A percentile compares a stretch with the other conserved stretches of the same genome.
These are phyloP conservation scores for Pterobdella sp. DNA, from an alignment of 2,888 invertebrate species.

Conservation along the genomic window DNA sequence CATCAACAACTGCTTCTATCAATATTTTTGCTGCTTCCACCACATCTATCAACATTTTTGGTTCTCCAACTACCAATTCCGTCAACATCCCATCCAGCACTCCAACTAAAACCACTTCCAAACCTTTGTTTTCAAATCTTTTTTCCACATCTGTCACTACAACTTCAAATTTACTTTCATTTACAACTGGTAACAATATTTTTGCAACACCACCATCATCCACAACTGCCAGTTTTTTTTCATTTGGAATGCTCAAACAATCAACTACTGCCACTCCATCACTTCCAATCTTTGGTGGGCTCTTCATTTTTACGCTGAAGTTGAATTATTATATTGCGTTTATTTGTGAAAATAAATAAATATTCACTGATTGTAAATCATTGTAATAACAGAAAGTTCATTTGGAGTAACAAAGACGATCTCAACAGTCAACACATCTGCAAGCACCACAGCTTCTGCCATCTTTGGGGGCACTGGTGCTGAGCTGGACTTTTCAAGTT, in stretches of 20 bases:
- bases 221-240: not conserved
- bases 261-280: no score
- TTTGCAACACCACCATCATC: not conserved
- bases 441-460: not conserved
- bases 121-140: not conserved
- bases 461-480: constrained; percentile 14
- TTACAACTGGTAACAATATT: no score
- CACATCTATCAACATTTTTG: not conserved
- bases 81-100: not conserved
- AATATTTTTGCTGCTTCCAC: not conserved
- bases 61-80: not conserved
- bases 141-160: not conserved
- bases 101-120: no score
- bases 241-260: no score
- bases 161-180: no score
- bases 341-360: no score
- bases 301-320: no score
- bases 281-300: no score
- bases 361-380: no score
- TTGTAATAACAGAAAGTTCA: no score
- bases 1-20: not conserved
- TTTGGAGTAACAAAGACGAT: not conserved
- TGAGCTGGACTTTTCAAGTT: constrained; percentile 11
- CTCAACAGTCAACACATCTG: not conserved
- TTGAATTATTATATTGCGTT: no score